Base-by-base conservation (phyloP, 2,888 invertebrate genomes). In the Pterostichus niger region DNA sequence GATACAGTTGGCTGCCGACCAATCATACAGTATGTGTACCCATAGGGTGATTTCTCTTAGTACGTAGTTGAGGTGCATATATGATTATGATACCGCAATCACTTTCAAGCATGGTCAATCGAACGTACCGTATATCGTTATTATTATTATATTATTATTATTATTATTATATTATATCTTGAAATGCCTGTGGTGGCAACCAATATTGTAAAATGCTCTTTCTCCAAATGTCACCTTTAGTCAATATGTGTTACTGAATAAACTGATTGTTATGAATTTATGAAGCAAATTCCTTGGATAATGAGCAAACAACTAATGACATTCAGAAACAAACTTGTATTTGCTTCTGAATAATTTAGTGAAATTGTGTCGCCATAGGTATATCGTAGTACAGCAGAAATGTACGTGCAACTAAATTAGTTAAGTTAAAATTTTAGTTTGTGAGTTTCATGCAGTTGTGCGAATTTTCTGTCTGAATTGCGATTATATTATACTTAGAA, bases 21-120 rank as follows among this genome's bases (percentile, higher is more conserved):
- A 86, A 85, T 86, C 86, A 86, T 89, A 88, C 87, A 86, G 88
- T 89, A 89, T 88, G 87, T 82, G 73, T 82, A 82, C 82, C 82
- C 46, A 75, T 82, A 82, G 82, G 82, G 82, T 82, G 56, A 44
- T 59, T 75, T 82, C 71, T 82, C 73, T 82, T 82, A 82, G 82
- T 75, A 68, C 64, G 82, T 82, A 75, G 59, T 82, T 75, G 75
- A 82, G 82, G 82, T 82, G 82, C 82, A 82, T 82, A 56, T 31
- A 75, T 81, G 71, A 81, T 68, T 81, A 80, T 80, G 71, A 68
- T 71, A 75, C 33, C 82, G 82, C 82, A 82, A 75, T 82, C 82
- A 82, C 82, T 75, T 75, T 82, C 75, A 73, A 82, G 82, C 82
- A 82, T 82, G 82, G 82, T 75, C 82, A 82, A 33, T 75, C 82